Conservation (phyloP, 2,113 vertebrate genomes). For the Anguilla japonica region DNA sequence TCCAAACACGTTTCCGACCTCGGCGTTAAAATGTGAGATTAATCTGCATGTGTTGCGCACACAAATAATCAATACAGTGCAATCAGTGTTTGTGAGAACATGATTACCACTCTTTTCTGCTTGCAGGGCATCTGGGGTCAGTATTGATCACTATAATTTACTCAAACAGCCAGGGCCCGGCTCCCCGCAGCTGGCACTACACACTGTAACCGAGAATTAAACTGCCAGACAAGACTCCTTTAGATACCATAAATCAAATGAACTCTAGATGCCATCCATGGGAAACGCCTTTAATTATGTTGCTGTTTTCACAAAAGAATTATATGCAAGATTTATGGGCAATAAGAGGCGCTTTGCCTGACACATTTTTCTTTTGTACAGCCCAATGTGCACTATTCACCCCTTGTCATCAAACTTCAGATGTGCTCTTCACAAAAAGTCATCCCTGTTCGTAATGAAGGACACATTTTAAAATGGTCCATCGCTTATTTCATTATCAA, state of each 20-base stretch:
- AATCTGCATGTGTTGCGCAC: conserved; percentile 6
- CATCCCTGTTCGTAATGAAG: neutral
- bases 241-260: conserved; percentile 11
- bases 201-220: neutral
- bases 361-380: neutral
- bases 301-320: neutral
- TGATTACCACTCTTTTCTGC: neutral
- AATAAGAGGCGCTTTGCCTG: neutral
- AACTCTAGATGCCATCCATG: neutral
- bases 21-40: neutral
- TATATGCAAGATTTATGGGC: neutral
- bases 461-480: neutral
- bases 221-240: neutral
- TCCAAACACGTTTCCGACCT: neutral
- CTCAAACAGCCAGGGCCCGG: neutral
- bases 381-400: neutral
- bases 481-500: neutral
- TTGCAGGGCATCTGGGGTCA: conserved; percentile 10
- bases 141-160: conserved; percentile 16
- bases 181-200: neutral
- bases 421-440: neutral
- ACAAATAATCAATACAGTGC: neutral
- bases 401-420: neutral
- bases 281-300: neutral
- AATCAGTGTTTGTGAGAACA: conserved; percentile 4